These are phyloP conservation scores for Herminia tarsipennalis DNA, from an alignment of 2,888 invertebrate genomes.

Conservation along the genomic window DNA sequence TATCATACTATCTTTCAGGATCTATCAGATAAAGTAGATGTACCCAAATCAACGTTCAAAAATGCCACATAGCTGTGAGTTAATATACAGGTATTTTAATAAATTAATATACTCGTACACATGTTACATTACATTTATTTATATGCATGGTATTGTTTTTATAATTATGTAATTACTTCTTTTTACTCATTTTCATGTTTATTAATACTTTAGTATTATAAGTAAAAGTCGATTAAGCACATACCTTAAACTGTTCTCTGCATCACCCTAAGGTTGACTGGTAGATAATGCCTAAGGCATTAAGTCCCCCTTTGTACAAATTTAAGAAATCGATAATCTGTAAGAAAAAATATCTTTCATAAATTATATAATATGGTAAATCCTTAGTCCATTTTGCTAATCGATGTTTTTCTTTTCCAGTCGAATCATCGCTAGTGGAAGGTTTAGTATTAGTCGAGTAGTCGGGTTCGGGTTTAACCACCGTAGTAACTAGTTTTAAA, in stretches of 20 bases:
- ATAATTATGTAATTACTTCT: no score
- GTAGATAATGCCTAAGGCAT: no score
- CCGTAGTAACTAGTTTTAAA: conserved; percentile 26
- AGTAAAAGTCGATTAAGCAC: no score
- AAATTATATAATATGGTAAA: no score
- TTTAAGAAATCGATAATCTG: no score
- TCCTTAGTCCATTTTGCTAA: neutral
- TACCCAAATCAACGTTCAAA: conserved; percentile 41
- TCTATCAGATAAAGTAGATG: conserved; percentile 43
- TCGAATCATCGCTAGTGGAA: conserved; percentile 12
- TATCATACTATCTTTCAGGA: conserved; percentile 44
- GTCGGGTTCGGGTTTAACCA: conserved; percentile 34
- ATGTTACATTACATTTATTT: neutral
- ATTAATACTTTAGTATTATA: no score
- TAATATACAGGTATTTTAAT: conserved; percentile 19
- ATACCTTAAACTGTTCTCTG: no score
- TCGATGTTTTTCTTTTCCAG: conserved; percentile 24
- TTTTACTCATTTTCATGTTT: no score
- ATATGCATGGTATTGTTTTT: no score
- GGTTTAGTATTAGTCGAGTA: conserved; percentile 29
- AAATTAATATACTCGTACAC: neutral
- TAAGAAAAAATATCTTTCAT: no score
- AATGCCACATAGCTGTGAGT: conserved; percentile 37
- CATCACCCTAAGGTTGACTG: no score
- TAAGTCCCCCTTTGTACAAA: no score